Evolutionary conservation across 2,888 invertebrate genomes (phyloP).

Genomic region (Aphodius sticticus): DNA sequence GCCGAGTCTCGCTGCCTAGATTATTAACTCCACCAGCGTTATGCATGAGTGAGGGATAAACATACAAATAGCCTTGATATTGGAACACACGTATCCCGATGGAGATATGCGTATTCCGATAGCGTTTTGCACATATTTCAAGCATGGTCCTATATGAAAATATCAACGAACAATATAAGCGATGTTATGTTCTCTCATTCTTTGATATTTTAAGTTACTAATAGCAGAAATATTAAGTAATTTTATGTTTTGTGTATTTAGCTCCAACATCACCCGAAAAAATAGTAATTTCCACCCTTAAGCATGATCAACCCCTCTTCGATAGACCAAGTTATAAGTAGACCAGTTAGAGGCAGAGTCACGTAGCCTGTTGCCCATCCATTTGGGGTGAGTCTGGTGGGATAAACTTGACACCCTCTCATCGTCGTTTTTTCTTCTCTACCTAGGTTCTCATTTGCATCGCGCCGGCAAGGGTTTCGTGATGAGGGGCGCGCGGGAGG

Average conservation of each 20-base stretch:
- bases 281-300: background rate
- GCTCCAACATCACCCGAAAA: background rate
- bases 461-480: conserved; percentile 39
- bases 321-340: conserved; percentile 6
- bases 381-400: background rate
- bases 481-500: conserved; percentile 50
- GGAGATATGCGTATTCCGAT: background rate
- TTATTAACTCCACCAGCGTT: background rate
- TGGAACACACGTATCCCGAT: background rate
- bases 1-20: background rate
- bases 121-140: background rate
- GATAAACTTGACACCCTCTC: conserved; percentile 32
- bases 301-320: conserved; percentile 6
- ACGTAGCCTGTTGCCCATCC: background rate
- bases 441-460: conserved; percentile 22
- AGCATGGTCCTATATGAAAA: background rate
- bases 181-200: too few relatives aligned
- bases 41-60: background rate
- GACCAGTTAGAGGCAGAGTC: background rate
- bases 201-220: background rate
- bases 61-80: background rate
- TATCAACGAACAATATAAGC: background rate
- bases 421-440: conserved; percentile 10
- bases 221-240: background rate
- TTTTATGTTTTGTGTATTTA: background rate